Percentiles rank a stretch among this genome's conserved stretches.
Conservation (phyloP, 2,113 vertebrate species). For the Pygoscelis antarcticus region DNA sequence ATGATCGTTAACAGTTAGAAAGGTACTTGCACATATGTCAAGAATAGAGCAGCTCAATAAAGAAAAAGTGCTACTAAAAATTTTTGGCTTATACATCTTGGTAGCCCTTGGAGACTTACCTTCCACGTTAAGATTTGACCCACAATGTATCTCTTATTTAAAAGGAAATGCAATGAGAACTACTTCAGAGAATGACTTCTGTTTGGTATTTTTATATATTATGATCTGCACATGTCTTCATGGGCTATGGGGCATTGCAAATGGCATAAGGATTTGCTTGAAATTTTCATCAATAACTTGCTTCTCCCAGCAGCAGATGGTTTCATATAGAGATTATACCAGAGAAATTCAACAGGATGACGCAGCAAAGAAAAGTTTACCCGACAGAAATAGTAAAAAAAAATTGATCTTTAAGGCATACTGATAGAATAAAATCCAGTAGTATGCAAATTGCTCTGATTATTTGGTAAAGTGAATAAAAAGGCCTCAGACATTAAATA, state of each 20-base stretch:
- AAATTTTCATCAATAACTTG: slow-evolving; percentile 7
- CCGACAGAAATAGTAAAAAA: neutral
- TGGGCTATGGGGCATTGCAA: neutral
- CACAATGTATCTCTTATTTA: neutral
- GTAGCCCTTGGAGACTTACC: neutral
- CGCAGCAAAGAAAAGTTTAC: neutral
- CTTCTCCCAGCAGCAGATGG: neutral
- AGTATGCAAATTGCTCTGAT: neutral
- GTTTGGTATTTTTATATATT: neutral
- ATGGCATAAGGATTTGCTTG: neutral
- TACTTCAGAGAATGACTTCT: neutral
- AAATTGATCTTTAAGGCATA: neutral
- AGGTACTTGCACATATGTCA: neutral
- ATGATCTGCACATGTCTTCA: neutral
- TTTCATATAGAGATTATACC: neutral
- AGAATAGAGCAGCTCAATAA: neutral
- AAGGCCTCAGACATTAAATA: neutral
- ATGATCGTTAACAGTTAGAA: neutral
- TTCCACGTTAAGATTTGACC: neutral
- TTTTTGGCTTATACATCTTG: neutral
- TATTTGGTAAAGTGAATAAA: neutral
- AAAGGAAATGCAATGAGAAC: neutral
- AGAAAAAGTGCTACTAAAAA: neutral
- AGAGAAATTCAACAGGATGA: neutral
- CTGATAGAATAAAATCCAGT: neutral